Evolutionary conservation across 1,140 invertebrate genomes (phyloP).

Genomic region (Littorina saxatilis): DNA sequence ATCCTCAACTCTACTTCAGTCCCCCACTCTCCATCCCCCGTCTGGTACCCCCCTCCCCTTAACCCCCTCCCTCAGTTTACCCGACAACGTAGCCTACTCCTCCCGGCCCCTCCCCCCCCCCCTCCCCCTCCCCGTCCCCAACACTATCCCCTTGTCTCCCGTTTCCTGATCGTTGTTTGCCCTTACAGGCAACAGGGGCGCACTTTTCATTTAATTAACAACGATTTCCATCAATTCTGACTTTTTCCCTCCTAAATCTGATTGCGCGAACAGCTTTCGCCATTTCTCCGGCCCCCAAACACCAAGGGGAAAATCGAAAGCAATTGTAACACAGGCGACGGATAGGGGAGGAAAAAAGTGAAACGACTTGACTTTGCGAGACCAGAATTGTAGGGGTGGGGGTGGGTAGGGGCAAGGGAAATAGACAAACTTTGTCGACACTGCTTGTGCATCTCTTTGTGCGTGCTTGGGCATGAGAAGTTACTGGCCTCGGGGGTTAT

Average conservation of each 20-base stretch:
- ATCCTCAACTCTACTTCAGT: too few relatives aligned
- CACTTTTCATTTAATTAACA: slow-evolving; percentile 9
- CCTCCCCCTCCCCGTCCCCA: not conserved
- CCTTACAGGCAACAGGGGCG: not conserved
- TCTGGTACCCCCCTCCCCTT: too few relatives aligned
- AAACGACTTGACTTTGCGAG: slow-evolving; percentile 5
- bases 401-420: not conserved
- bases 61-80: too few relatives aligned
- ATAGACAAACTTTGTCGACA: not conserved
- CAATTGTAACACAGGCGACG: slow-evolving; percentile 23
- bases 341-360: not conserved
- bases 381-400: not conserved
- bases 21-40: too few relatives aligned
- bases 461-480: slow-evolving; percentile 17
- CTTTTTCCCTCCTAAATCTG: not conserved
- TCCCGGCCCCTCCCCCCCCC: not conserved
- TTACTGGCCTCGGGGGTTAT: not conserved
- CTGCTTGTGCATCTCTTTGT: not conserved
- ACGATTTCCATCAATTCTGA: slow-evolving; percentile 26
- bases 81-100: too few relatives aligned
- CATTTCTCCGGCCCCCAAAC: too few relatives aligned
- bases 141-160: too few relatives aligned
- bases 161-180: not conserved
- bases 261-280: too few relatives aligned
- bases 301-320: slow-evolving; percentile 10